Base-by-base conservation (phyloP, 23 tunicate genomes). In the Styela clava region DNA sequence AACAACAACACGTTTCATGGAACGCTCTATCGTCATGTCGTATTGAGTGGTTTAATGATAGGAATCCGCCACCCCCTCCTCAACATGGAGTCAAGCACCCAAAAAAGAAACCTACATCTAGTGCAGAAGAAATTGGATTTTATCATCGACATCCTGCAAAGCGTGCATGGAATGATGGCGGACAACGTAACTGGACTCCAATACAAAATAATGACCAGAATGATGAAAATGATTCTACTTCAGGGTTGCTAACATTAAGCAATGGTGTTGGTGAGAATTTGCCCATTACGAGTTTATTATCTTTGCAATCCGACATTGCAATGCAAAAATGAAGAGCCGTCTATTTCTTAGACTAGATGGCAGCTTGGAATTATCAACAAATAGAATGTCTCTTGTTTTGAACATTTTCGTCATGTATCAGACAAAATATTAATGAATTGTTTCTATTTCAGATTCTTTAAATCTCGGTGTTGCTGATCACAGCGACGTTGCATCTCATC, bases 11-110 rank as follows among this genome's bases (percentile, higher is more conserved):
- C 2, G 83, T 83, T 26, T 86, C 97, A 1, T 91, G 97, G 97
- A 91, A 91, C 29, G 90, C 86, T 2, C 70, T 91, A 20, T 86
- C 97, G 3, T 91, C 90, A 32, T 91, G 90, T 69, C 61, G 97
- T 63, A 91, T 91, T 44, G 97, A 86, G 35, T 91, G 97, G 97
- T 91, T 91, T 73, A 91, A 91, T 35, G 83, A 78, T 61, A 82
- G 88, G 63, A 81, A 62, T 65, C 44, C 51, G 37, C 62, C 87
- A 29, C 65, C 62, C 34, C 69, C 51, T 24, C 81, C 87, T 25
- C 25, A 23, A 26, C 81, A 52, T 33, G 81, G 24, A 21, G 26
- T 22, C 27, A 44, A 35, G 16, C n/a, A 23, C 27, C n/a, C 18
- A 20, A 76, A 76, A 29, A 76, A 44, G 52, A 36, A 35, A 23